phyloP scores from a whole-genome alignment of 2,888 invertebrate species.

The Lithophane socia region DNA sequence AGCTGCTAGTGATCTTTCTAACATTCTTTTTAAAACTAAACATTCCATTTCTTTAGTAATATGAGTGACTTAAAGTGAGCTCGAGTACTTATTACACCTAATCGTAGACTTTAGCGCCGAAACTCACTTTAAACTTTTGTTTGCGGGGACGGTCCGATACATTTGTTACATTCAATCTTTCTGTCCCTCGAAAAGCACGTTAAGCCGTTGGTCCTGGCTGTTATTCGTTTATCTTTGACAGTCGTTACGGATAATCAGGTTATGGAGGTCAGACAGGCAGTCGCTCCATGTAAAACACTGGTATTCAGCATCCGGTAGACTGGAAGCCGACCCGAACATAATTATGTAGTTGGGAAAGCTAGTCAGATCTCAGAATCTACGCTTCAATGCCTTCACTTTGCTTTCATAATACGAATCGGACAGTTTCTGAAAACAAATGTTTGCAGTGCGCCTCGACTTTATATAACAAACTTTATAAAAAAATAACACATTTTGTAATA shows the following conservation, averaged over 20 bases:
- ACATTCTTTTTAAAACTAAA: conserved; percentile 80
- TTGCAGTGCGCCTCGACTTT: conserved; percentile 53
- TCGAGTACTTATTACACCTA: conserved; percentile 85
- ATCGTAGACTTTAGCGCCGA: conserved; percentile 61
- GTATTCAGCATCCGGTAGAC: neutral
- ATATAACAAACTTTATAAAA: conserved; percentile 62
- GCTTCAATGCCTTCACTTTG: neutral
- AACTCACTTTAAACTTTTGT: conserved; percentile 46
- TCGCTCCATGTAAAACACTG: neutral
- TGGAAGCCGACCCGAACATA: neutral
- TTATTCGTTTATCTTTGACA: neutral
- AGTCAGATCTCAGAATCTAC: neutral
- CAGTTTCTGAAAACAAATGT: conserved; percentile 27
- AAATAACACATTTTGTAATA: conserved; percentile 62
- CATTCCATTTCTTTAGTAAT: conserved; percentile 85
- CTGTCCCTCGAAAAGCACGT: neutral
- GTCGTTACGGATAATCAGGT: neutral
- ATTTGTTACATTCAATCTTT: neutral
- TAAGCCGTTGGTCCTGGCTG: neutral
- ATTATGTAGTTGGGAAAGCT: neutral
- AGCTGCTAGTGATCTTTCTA: conserved; percentile 68
- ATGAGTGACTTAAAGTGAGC: conserved; percentile 89
- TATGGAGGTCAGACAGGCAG: neutral
- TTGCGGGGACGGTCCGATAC: conserved; percentile 47
- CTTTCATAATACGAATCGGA: conserved; percentile 1